Percentiles rank a stretch among this genome's conserved stretches.
Conservation (phyloP, 2,888 invertebrate species). For the Hydropsyche betteni region DNA sequence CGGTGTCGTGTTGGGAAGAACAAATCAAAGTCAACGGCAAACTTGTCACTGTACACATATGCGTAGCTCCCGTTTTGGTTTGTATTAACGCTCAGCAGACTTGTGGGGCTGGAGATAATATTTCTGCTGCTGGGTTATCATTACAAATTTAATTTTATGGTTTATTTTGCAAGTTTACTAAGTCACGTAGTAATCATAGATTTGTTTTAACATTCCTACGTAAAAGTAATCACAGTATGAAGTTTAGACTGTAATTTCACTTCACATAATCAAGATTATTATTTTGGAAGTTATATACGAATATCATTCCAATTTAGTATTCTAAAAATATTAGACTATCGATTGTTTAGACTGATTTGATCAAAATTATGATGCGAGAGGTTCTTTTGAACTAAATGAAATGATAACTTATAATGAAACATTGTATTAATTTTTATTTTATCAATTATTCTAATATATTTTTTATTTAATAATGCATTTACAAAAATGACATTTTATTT, state of each 20-base stretch:
- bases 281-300: conserved; percentile 40
- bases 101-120: conserved; percentile 88
- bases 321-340: conserved; percentile 42
- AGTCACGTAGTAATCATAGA: neutral
- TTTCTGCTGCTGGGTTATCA: conserved; percentile 88
- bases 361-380: too few species aligned
- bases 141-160: conserved; percentile 65
- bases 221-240: too few species aligned
- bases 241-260: neutral
- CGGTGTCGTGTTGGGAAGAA: conserved; percentile 87
- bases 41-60: conserved; percentile 68
- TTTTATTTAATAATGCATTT: too few species aligned
- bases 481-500: too few species aligned
- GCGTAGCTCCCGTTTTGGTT: conserved; percentile 84
- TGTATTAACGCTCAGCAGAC: conserved; percentile 84
- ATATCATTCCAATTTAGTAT: conserved; percentile 5
- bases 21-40: conserved; percentile 59
- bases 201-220: neutral
- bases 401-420: too few species aligned
- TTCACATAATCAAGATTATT: conserved; percentile 56
- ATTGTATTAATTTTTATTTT: too few species aligned
- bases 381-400: too few species aligned
- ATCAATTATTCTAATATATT: too few species aligned
- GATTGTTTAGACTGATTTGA: conserved; percentile 47
- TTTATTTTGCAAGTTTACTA: neutral